These are phyloP conservation scores for Mesochorus sp. DNA, from an alignment of 2,888 invertebrate genomes.

Conservation along the genomic window DNA sequence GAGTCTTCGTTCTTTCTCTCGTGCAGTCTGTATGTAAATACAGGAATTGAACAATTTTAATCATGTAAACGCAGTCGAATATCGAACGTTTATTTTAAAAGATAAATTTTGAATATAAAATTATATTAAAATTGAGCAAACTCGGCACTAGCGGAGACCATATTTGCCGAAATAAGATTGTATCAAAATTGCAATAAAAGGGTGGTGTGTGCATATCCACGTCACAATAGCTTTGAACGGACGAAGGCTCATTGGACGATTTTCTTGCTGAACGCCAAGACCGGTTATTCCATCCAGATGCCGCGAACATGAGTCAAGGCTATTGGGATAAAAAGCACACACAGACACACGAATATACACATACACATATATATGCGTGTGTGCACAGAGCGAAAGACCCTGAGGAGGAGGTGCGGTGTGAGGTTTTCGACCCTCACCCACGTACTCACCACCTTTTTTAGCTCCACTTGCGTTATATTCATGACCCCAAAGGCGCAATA, in stretches of 20 bases:
- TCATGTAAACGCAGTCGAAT: too few species aligned
- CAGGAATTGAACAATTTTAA: too few species aligned
- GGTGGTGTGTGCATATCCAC: not conserved
- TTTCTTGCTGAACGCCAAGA: constrained; percentile 20
- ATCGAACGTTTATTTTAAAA: too few species aligned
- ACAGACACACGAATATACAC: not conserved
- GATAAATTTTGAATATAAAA: too few species aligned
- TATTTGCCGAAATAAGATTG: not conserved
- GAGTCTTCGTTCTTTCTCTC: too few species aligned
- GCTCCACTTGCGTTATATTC: constrained; percentile 26
- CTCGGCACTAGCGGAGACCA: too few species aligned
- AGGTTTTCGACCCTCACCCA: constrained; percentile 55
- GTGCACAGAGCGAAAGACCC: not conserved
- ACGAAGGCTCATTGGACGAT: constrained; percentile 13
- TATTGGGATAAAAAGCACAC: constrained; percentile 11
- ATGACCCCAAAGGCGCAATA: constrained; percentile 20
- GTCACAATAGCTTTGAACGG: constrained; percentile 18
- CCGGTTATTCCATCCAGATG: constrained; percentile 50
- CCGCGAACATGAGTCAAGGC: constrained; percentile 52
- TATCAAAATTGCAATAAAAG: not conserved
- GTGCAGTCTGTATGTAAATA: too few species aligned
- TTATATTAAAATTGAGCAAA: too few species aligned
- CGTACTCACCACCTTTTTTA: constrained; percentile 32
- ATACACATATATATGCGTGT: not conserved
- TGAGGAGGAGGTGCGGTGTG: not conserved